These are phyloP conservation scores for Cosmopolites sordidus DNA, from an alignment of 2,888 invertebrate species.

Conservation along the genomic window DNA sequence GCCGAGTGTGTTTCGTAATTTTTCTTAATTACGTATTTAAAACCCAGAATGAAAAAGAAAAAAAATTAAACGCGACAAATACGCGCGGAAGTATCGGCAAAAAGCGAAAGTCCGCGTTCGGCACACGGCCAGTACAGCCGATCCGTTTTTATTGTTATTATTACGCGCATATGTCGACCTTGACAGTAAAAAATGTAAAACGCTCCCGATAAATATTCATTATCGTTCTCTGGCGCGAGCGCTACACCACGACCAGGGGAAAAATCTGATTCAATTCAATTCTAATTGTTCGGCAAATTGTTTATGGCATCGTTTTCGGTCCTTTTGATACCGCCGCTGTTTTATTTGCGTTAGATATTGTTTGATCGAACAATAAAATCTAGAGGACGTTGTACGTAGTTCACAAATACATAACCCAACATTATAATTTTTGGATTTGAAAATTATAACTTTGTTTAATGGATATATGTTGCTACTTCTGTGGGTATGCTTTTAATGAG, in stretches of 20 bases:
- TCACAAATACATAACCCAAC: too few species aligned
- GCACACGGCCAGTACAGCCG: conserved; percentile 7
- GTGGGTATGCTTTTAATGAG: too few species aligned
- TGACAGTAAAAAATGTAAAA: conserved; percentile 31
- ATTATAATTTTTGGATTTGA: too few species aligned
- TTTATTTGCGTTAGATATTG: conserved; percentile 5
- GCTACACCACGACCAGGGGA: conserved; percentile 17
- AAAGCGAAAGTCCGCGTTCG: conserved; percentile 11
- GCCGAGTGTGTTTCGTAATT: too few species aligned
- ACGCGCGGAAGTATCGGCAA: conserved; percentile 6
- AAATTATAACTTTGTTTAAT: too few species aligned
- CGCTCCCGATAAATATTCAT: conserved; percentile 26
- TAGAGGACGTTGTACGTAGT: too few species aligned
- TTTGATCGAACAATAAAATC: too few species aligned
- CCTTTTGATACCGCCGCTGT: conserved; percentile 18
- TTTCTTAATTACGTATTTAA: background rate
- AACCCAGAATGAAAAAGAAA: background rate
- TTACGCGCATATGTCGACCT: conserved; percentile 26
- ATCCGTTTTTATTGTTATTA: conserved; percentile 13
- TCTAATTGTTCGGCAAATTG: conserved; percentile 26
- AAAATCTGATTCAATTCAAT: conserved; percentile 26
- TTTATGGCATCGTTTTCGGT: conserved; percentile 25
- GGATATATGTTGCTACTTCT: too few species aligned
- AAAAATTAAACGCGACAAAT: too few species aligned
- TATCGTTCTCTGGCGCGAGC: conserved; percentile 16